Conservation (phyloP, 2,888 invertebrate species). For the Agrochola lota region DNA sequence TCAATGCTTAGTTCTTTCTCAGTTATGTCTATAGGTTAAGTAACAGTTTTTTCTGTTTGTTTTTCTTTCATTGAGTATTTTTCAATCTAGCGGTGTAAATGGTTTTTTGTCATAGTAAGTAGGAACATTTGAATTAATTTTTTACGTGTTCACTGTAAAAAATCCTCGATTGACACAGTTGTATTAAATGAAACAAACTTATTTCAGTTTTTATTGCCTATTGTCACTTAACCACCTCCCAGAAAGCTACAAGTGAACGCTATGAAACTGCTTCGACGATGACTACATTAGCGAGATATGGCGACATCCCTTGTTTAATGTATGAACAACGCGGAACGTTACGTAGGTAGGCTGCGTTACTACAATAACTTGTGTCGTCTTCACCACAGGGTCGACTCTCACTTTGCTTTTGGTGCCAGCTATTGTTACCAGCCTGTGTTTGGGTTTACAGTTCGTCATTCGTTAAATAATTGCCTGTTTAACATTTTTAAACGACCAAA, state of each 20-base stretch:
- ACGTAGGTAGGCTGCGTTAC: conserved; percentile 68
- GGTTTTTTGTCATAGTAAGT: conserved; percentile 28
- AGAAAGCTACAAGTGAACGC: conserved; percentile 41
- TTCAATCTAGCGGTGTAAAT: conserved; percentile 28
- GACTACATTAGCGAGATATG: conserved; percentile 56
- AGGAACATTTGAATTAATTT: conserved; percentile 4
- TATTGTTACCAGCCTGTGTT: conserved; percentile 79
- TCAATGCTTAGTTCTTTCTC: conserved; percentile 28
- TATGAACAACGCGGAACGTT: conserved; percentile 72
- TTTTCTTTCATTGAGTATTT: conserved; percentile 35
- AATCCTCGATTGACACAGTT: conserved; percentile 9
- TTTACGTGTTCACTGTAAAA: conserved; percentile 18
- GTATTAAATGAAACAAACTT: conserved; percentile 20
- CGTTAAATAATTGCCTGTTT: conserved; percentile 34
- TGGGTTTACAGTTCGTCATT: conserved; percentile 63
- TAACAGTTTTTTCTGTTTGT: conserved; percentile 32
- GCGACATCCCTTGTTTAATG: conserved; percentile 68
- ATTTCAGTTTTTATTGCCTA: conserved; percentile 28
- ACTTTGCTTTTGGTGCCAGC: conserved; percentile 75
- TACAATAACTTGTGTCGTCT: conserved; percentile 65
- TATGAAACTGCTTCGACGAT: conserved; percentile 41
- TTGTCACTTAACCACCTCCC: conserved; percentile 29
- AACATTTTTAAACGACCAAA: conserved; percentile 30
- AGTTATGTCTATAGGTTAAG: conserved; percentile 36
- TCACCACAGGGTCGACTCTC: conserved; percentile 74